A percentile compares a stretch with the other conserved stretches of the same genome.
These are phyloP conservation scores for Maccullochella peelii DNA, from an alignment of 2,113 vertebrate species.

Conservation along the genomic window DNA sequence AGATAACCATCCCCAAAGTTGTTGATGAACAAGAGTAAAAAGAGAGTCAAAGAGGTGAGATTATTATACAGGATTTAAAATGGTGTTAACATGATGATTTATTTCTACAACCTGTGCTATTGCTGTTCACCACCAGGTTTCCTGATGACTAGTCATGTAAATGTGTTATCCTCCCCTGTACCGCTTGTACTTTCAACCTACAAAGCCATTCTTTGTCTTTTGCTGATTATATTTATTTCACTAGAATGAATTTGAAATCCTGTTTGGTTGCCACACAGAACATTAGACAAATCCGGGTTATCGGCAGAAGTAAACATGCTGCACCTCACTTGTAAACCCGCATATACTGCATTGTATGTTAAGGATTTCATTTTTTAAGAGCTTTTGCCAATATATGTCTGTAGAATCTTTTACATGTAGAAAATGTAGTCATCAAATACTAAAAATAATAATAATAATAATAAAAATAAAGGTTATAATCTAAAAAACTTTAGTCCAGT, in stretches of 20 bases:
- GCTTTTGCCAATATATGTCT: not conserved
- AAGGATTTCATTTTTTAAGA: not conserved
- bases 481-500: not conserved
- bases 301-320: not conserved
- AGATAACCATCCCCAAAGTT: slow-evolving; percentile 8
- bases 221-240: slow-evolving; percentile 14
- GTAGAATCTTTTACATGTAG: not conserved
- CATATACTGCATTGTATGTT: not conserved
- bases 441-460: too few relatives aligned
- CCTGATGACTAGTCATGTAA: not conserved
- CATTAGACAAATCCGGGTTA: not conserved
- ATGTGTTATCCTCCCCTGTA: too few relatives aligned
- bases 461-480: not conserved
- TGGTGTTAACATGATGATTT: not conserved
- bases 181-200: not conserved
- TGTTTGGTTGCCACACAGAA: not conserved
- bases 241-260: not conserved
- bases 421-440: not conserved
- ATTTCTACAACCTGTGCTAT: not conserved
- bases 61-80: slow-evolving; percentile 6
- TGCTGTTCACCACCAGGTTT: not conserved
- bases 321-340: not conserved
- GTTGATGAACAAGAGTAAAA: not conserved
- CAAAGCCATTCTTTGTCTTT: not conserved
- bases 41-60: not conserved